Evolutionary conservation across 2,113 vertebrate species (phyloP).

Genomic region (Trogon surrucura): DNA sequence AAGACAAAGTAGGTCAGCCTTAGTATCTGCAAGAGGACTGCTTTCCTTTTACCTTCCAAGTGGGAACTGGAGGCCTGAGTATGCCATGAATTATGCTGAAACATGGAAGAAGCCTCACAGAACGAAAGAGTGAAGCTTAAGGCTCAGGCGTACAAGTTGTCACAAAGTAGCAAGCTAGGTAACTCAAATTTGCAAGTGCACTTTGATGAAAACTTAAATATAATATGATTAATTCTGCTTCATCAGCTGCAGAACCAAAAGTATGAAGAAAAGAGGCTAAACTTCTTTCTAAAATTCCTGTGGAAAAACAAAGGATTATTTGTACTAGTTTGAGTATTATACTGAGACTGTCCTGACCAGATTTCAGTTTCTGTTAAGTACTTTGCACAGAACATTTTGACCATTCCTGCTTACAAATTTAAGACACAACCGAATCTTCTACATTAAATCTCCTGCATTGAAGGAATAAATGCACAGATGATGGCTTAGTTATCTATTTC

Average conservation of each 20-base stretch:
- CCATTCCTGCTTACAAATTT: background rate
- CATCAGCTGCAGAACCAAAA: background rate
- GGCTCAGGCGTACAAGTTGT: background rate
- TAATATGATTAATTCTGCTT: slow-evolving; percentile 30
- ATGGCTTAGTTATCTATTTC: background rate
- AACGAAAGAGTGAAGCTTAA: background rate
- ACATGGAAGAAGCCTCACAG: background rate
- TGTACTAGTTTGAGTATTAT: background rate
- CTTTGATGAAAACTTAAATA: slow-evolving; percentile 49
- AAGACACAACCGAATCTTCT: background rate
- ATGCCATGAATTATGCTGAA: slow-evolving; percentile 24
- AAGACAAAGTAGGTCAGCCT: background rate
- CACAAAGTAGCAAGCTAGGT: background rate
- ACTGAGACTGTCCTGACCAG: background rate
- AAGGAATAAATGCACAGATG: background rate
- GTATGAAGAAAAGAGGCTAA: background rate
- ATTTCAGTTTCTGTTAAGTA: background rate
- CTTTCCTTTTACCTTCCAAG: background rate
- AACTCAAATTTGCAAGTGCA: background rate
- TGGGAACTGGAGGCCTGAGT: background rate
- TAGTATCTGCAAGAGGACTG: background rate
- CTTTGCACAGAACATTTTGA: background rate
- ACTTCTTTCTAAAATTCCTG: background rate
- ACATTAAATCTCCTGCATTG: background rate
- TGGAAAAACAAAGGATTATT: background rate